Percentiles rank a stretch among this genome's conserved stretches.
These are phyloP conservation scores for Carassius gibelio DNA, from an alignment of 2,113 vertebrate genomes.

Conservation along the genomic window DNA sequence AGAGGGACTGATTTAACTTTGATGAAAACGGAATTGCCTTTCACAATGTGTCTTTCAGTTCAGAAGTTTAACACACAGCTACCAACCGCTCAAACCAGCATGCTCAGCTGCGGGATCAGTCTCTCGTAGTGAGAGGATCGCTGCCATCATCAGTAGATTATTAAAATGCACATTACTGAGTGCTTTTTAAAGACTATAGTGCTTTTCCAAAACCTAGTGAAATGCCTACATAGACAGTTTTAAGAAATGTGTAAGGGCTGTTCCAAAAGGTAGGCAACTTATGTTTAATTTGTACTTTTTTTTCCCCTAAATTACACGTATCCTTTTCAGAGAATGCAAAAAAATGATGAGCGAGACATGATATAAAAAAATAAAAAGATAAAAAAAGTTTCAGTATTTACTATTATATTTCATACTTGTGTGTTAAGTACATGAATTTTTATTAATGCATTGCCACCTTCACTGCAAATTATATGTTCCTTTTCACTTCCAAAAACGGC, in stretches of 20 bases:
- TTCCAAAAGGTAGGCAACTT: background rate
- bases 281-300: background rate
- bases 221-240: background rate
- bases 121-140: background rate
- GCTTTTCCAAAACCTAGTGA: background rate
- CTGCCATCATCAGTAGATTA: constrained; percentile 38
- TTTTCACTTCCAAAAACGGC: no score
- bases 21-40: constrained; percentile 60
- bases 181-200: background rate
- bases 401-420: no score
- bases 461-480: no score
- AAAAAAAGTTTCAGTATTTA: no score
- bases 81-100: constrained; percentile 17
- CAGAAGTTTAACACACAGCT: constrained; percentile 48
- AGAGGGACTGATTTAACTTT: constrained; percentile 76
- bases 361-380: no score
- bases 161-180: constrained; percentile 45
- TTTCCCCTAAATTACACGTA: no score
- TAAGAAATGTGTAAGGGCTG: background rate
- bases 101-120: background rate
- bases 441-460: no score
- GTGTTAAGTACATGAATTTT: no score
- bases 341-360: no score
- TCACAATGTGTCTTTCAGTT: constrained; percentile 51
- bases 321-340: no score